Evolutionary conservation across 2,797 vertebrate species (phyloP).

Genomic region (Clarias pachynema): DNA sequence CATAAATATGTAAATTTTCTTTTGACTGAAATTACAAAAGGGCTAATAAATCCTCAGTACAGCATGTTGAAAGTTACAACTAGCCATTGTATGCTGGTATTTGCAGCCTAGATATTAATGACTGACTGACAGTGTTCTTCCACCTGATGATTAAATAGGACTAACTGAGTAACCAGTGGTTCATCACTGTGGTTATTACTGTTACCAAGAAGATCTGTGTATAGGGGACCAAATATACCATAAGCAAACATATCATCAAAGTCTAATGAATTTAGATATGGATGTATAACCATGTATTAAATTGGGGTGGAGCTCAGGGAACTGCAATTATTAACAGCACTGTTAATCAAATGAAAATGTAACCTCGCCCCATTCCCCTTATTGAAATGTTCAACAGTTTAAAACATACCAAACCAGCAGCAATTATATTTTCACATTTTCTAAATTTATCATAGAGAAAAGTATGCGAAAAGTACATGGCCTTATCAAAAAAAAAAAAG

Average conservation of each 20-base stretch:
- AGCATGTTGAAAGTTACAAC: background rate
- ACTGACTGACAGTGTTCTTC: background rate
- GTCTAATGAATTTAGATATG: conserved; percentile 1
- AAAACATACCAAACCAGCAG: background rate
- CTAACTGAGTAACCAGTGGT: background rate
- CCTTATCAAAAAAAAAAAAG: too few relatives aligned
- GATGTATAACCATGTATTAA: background rate
- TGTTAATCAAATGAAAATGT: background rate
- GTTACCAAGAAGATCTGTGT: background rate
- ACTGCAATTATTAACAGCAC: background rate
- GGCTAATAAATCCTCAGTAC: background rate
- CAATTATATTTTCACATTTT: background rate
- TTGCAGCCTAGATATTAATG: background rate
- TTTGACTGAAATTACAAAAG: background rate
- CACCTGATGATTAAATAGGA: conserved; percentile 17
- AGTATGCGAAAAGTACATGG: background rate
- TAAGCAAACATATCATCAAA: background rate
- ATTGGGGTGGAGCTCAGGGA: background rate
- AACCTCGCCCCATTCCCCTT: background rate
- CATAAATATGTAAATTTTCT: background rate
- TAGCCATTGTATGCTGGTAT: background rate
- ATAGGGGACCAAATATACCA: background rate
- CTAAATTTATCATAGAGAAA: background rate
- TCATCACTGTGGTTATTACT: conserved; percentile 4
- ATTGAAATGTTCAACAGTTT: background rate